Base-by-base conservation (phyloP, 2,888 invertebrate species). In the Pomacea canaliculata region DNA sequence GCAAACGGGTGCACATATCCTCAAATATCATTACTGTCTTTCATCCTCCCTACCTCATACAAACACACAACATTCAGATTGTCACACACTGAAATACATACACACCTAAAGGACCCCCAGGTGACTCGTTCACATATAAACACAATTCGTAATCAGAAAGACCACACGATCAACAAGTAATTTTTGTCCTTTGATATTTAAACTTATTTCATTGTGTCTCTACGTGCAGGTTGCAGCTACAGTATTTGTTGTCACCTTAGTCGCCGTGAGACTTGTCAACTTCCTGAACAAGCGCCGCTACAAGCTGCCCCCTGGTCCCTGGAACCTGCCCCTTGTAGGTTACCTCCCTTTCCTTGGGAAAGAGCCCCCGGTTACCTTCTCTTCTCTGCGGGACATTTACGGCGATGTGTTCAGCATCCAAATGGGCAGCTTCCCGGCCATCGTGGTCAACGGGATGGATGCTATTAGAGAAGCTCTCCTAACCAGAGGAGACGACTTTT, bases 311-410 rank as follows among this genome's bases (percentile, higher is more conserved):
- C 75, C 76, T 0, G 84, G 81, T 18, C 83, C 83, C 0, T 72
- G 76, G 75, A 82, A 82, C 23, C 73, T 80, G 16, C 84, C 84
- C 19, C 51, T 84, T 46, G 60, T 84, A 5, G 84, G 84, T 7
- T 81, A 83, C 66, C 76, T 84, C 51, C 82, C 81, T 18, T 78
- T 81, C 12, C 76, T 84, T 16, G 81, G 80, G 8, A 66, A 66
- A 18, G 23, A 77, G 5, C 83, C 83, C 13, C 76, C 77, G 16
- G n/a, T 67, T 59, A 82, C 80, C 23, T 80, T 83, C 65, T 60
- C 27, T 16, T 72, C 69, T 63, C 77, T 81, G 77, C 73, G 82
- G 9, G 72, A 78, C 13, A 73, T 48, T 13, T 83, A 82, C 73
- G 84, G 84, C 16, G 79, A 82, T 66, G 73, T 84, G 19, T 82